Base-by-base conservation (phyloP, 2,888 invertebrate genomes). In the Lycaena phlaeas region DNA sequence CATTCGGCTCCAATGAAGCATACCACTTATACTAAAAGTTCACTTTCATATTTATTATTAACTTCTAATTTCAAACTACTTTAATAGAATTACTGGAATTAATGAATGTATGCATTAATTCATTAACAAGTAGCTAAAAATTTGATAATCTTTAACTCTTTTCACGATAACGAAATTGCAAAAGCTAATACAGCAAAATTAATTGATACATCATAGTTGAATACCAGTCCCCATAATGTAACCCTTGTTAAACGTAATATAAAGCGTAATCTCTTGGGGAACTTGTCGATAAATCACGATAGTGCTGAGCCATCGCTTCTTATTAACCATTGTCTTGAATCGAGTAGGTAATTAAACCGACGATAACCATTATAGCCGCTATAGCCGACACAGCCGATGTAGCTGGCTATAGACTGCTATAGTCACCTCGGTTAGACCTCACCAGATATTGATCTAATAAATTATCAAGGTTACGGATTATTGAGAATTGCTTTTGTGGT, bases 321-420 rank as follows among this genome's bases (percentile, higher is more conserved):
- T 84, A 82, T 75, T 76, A 81, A 71, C 76, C 70, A 79, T 81
- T 77, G 81, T 81, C 76, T 76, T 63, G 56, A 61, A 64, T 69
- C 60, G 66, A 63, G 61, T 59, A 67, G 54, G 82, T 79, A 81
- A 82, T 81, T 81, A 82, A 77, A 77, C 67, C 51, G 56, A 52
- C 68, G 75, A 82, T 81, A 79, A 79, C 79, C 68, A 66, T 79
- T 75, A 77, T 63, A 63, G 67, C 57, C 34, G 22, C 15, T 18
- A 18, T 6, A 30, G 9, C 52, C 49, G 54, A n/a, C n/a, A 60
- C 59, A 67, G 54, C 81, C 79, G 81, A 82, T 81, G 79, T 81
- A 77, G 76, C 67, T 51, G 56, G 53, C 68, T 74, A 82, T 81
- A 79, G 79, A 78, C 68, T n/a, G 66, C 79, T 75, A 77, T 63